phyloP scores from a whole-genome alignment of 2,888 invertebrate species.

The Sinotaia quadrata region DNA sequence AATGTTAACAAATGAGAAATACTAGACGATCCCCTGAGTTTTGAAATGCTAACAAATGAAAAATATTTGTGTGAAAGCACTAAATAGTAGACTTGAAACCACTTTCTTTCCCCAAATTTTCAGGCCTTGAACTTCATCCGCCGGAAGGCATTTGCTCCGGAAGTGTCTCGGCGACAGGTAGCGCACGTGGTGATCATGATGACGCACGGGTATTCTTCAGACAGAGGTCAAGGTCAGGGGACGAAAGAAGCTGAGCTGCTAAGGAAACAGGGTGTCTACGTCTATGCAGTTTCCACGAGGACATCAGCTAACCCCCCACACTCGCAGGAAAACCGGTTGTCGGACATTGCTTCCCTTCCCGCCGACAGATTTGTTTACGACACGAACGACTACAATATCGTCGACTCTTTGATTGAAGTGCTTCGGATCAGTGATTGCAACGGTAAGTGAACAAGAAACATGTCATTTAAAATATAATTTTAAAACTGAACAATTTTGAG shows the following conservation, averaged over 20 bases:
- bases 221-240: constrained; percentile 13
- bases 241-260: constrained; percentile 18
- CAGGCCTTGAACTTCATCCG: constrained; percentile 27
- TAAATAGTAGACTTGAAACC: too few species aligned
- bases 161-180: constrained; percentile 7
- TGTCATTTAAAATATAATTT: neutral
- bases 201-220: constrained; percentile 27
- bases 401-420: constrained; percentile 56
- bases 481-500: too few species aligned
- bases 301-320: neutral
- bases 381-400: constrained; percentile 55
- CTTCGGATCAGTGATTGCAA: constrained; percentile 59
- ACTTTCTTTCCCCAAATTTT: too few species aligned
- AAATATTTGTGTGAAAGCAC: too few species aligned
- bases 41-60: too few species aligned
- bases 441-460: constrained; percentile 27
- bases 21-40: too few species aligned
- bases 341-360: constrained; percentile 56
- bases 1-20: too few species aligned
- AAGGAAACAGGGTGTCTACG: constrained; percentile 52
- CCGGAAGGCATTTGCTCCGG: constrained; percentile 19
- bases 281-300: constrained; percentile 62
- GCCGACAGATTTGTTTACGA: constrained; percentile 57
- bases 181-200: constrained; percentile 35
- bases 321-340: constrained; percentile 45